Conservation (phyloP, 2,113 vertebrate genomes). For the Melanostigma gelatinosum region DNA sequence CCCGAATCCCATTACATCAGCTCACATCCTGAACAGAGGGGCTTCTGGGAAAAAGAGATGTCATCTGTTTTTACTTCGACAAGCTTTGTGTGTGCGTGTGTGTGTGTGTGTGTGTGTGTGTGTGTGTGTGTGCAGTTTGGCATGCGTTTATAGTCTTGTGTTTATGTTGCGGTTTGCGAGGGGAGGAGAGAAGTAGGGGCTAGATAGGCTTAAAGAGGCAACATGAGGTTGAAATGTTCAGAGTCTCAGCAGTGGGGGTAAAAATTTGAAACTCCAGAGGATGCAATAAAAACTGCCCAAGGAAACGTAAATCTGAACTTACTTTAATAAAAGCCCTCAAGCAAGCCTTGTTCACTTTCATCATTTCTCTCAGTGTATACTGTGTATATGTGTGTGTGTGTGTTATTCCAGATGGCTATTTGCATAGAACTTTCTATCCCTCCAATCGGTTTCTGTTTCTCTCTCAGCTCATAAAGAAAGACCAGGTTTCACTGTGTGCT, state of each 20-base stretch:
- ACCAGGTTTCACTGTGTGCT: neutral
- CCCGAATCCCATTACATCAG: conserved; percentile 60
- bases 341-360: conserved; percentile 28
- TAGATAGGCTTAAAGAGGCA: conserved; percentile 32
- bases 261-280: conserved; percentile 12
- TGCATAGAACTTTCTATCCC: conserved; percentile 9
- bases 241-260: neutral
- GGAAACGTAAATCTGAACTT: conserved; percentile 37
- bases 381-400: conserved; percentile 7
- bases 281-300: conserved; percentile 37
- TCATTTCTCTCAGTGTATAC: neutral
- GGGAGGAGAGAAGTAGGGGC: neutral
- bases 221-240: conserved; percentile 16
- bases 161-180: conserved; percentile 23
- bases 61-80: conserved; percentile 36
- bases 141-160: conserved; percentile 16
- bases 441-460: conserved; percentile 2
- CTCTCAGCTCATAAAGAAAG: neutral
- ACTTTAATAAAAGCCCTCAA: conserved; percentile 26
- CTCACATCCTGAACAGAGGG: conserved; percentile 25
- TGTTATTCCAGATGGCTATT: conserved; percentile 14
- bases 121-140: neutral
- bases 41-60: conserved; percentile 28
- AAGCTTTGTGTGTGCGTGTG: neutral
- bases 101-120: neutral